Conservation (phyloP, 1,140 invertebrate genomes). For the Drosophila arawakana region DNA sequence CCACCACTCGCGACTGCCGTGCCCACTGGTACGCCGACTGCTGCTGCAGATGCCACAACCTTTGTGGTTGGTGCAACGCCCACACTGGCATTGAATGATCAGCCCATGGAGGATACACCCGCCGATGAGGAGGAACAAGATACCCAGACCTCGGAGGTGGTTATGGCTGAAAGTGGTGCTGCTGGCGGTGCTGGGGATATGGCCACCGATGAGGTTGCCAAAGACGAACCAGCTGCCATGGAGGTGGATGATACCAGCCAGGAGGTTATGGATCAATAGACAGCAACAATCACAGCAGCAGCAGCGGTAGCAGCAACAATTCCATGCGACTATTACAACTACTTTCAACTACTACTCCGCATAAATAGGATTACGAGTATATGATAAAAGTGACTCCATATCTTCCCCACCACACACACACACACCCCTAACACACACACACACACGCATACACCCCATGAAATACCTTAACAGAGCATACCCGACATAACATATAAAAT, state of each 20-base stretch:
- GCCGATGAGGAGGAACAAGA: conserved; percentile 54
- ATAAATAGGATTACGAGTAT: conserved; percentile 51
- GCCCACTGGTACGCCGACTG: conserved; percentile 21
- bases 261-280: conserved; percentile 83
- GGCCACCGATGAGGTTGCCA: conserved; percentile 73
- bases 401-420: not conserved
- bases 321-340: conserved; percentile 29
- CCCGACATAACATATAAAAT: conserved; percentile 19
- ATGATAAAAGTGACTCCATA: conserved; percentile 19
- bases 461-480: conserved; percentile 5
- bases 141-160: conserved; percentile 53
- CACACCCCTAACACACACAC: conserved; percentile 2
- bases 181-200: conserved; percentile 50
- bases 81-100: conserved; percentile 65
- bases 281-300: not conserved
- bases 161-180: conserved; percentile 66
- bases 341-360: conserved; percentile 52
- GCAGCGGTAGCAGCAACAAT: not conserved
- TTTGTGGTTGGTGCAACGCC: conserved; percentile 38
- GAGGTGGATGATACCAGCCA: conserved; percentile 84
- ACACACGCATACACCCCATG: not conserved
- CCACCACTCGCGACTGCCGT: conserved; percentile 12
- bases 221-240: conserved; percentile 78
- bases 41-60: not conserved
- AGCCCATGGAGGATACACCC: conserved; percentile 77